Evolutionary conservation across 1,140 invertebrate genomes (phyloP).

Genomic region (Drosophila ficusphila): DNA sequence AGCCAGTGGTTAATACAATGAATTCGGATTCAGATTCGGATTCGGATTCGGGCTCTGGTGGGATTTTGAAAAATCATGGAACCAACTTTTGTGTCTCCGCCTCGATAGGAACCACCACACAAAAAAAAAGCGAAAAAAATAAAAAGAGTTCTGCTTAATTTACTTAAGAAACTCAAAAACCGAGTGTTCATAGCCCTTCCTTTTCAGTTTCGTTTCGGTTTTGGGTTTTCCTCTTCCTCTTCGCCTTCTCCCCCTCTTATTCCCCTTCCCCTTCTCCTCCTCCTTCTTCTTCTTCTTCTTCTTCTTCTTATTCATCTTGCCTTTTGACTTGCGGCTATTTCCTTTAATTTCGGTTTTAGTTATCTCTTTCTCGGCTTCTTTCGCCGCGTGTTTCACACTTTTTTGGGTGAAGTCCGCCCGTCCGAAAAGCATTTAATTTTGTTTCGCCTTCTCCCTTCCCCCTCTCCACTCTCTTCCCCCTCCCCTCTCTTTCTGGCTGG

Average conservation of each 20-base stretch:
- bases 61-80: constrained; percentile 54
- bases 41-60: constrained; percentile 7
- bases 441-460: constrained; percentile 14
- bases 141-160: constrained; percentile 69
- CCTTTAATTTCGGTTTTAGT: constrained; percentile 32
- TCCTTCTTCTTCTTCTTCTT: constrained; percentile 17
- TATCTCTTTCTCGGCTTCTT: constrained; percentile 4
- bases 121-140: too few species aligned
- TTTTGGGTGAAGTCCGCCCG: constrained; percentile 17
- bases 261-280: constrained; percentile 6
- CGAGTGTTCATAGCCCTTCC: constrained; percentile 22
- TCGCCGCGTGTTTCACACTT: constrained; percentile 62
- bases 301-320: constrained; percentile 4
- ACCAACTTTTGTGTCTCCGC: constrained; percentile 48
- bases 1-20: constrained; percentile 1
- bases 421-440: constrained; percentile 51
- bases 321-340: constrained; percentile 44
- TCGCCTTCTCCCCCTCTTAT: constrained; percentile 6
- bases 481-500: constrained; percentile 9
- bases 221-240: constrained; percentile 40
- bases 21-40: constrained; percentile 15
- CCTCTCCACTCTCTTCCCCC: too few species aligned
- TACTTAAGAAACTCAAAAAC: constrained; percentile 51
- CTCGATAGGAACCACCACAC: not conserved
- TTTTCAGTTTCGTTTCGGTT: constrained; percentile 52